A percentile compares a stretch with the other conserved stretches of the same genome.
Evolutionary conservation across 2,888 invertebrate genomes (phyloP).

Genomic region (Sarcophaga caerulescens): DNA sequence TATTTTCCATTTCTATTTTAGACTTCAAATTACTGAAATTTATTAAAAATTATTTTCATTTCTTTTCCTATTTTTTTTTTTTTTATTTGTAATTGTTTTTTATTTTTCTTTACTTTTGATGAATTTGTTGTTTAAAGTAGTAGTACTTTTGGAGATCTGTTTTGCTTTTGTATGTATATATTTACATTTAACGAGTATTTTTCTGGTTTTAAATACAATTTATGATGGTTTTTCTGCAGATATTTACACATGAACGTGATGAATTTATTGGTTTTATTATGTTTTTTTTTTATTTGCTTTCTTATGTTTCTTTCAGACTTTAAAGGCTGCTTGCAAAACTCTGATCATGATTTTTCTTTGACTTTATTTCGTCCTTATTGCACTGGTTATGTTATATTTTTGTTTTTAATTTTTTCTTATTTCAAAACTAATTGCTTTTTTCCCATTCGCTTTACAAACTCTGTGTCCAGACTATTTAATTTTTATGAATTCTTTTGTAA

Average conservation of each 20-base stretch:
- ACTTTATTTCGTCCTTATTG: background rate
- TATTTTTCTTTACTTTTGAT: background rate
- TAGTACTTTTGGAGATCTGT: background rate
- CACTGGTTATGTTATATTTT: slow-evolving; percentile 39
- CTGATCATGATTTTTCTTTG: background rate
- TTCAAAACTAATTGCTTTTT: background rate
- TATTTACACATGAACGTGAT: slow-evolving; percentile 1
- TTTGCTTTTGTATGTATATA: background rate
- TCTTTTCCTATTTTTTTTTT: background rate
- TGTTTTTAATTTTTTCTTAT: slow-evolving; percentile 38
- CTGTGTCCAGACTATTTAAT: slow-evolving; percentile 7
- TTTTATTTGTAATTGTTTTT: background rate
- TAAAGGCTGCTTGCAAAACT: background rate
- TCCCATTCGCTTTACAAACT: background rate
- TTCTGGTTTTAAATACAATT: background rate
- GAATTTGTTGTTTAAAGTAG: background rate
- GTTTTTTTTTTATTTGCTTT: background rate
- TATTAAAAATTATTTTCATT: slow-evolving; percentile 30
- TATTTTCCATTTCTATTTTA: slow-evolving; percentile 46
- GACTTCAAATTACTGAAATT: slow-evolving; percentile 43
- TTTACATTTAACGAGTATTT: slow-evolving; percentile 13
- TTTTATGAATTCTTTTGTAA: background rate
- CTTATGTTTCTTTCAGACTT: background rate
- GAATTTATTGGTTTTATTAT: background rate
- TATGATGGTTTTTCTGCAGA: background rate